Base-by-base conservation (phyloP, 2,797 vertebrate genomes). In the Adelosebastes latens region DNA sequence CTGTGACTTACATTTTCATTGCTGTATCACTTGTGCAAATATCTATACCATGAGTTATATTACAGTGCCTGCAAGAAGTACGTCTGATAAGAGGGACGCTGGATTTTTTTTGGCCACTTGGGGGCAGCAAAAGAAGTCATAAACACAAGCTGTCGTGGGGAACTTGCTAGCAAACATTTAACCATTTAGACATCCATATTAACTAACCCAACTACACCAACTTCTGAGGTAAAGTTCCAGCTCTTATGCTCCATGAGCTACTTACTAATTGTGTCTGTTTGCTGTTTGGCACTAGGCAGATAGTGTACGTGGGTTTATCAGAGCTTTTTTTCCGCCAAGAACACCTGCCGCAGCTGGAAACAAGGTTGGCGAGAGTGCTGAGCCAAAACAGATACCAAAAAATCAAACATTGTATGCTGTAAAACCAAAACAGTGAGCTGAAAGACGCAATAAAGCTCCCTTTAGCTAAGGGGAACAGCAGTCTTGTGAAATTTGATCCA, bases 1-100 rank as follows among this genome's bases (percentile, higher is more conserved):
- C 67, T 61, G 20, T 65, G 52, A 24, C 68, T 66, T 66, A 24
- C 31, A 31, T 73, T 73, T 77, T 6, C 62, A 71, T 77, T 71
- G 65, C 69, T 27, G 3, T 25, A 55, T 74, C 61, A 18, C 16
- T 18, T 25, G 49, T 24, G 39, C 58, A 72, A 27, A 63, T 68
- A 60, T n/a, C 1, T 20, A 49, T 20, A 18, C 18, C 42, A 8
- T 46, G 42, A 16, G 24, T 18, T 67, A n/a, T 34, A 63, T 32
- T 29, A 25, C 13, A 32, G 24, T 27, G 12, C 25, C 18, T 25
- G 34, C 22, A 46, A 25, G 14, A 36, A 61, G 11, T 16, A 42
- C 39, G 5, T 46, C 18, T 55, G 59, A 53, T 29, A 27, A 64
- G 7, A 46, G 1, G 3, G 9, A 24, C 8, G 2, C 10, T 56